Conservation (phyloP, 2,797 vertebrate species). For the Rallus crepitans region DNA sequence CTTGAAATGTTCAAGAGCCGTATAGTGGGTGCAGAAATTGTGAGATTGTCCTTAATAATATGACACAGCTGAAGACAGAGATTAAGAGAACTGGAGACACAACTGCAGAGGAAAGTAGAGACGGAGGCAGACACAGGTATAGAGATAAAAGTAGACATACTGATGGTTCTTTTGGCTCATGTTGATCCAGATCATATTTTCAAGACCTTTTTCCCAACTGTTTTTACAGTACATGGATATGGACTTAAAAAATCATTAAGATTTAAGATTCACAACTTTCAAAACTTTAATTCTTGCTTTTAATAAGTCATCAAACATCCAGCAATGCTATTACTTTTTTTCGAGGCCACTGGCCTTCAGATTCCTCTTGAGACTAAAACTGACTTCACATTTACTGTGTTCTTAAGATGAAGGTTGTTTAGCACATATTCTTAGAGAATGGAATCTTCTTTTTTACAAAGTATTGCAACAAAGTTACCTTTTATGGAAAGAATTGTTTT, state of each 20-base stretch:
- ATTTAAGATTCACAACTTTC: neutral
- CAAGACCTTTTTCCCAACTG: neutral
- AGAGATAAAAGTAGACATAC: neutral
- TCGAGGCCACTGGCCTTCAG: neutral
- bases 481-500: slow-evolving; percentile 8
- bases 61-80: neutral
- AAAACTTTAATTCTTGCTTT: neutral
- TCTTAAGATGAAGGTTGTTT: neutral
- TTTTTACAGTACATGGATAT: neutral
- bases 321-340: neutral
- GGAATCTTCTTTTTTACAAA: neutral
- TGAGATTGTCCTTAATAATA: neutral
- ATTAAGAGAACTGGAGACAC: neutral
- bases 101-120: neutral
- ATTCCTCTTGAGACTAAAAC: neutral
- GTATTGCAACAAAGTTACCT: neutral
- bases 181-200: neutral
- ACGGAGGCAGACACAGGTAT: neutral
- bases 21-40: neutral
- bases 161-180: neutral
- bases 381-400: neutral
- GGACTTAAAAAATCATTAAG: neutral
- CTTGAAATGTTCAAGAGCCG: neutral
- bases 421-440: neutral
- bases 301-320: neutral